phyloP scores from a whole-genome alignment of 2,113 vertebrate species.

The Dicentrarchus labrax region DNA sequence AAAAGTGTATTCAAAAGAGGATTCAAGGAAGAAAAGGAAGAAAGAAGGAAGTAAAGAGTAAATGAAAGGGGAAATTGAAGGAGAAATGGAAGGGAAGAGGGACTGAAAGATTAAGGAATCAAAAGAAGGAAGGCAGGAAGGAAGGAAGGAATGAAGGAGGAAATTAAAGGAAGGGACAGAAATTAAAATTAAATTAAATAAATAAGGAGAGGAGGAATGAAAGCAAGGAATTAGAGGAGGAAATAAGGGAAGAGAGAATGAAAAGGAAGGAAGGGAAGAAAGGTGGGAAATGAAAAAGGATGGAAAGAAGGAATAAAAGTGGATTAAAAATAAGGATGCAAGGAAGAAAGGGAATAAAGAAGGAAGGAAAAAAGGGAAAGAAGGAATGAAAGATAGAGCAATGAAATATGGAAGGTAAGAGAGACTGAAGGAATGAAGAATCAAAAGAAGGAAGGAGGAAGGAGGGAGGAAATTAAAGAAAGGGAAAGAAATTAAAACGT shows the following conservation, averaged over 20 bases:
- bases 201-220: not conserved
- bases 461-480: not conserved
- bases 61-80: not conserved
- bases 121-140: not conserved
- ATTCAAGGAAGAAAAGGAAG: not conserved
- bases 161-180: no score
- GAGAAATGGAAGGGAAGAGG: not conserved
- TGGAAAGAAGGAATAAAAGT: not conserved
- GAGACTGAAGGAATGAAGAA: no score
- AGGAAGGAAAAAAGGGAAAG: not conserved
- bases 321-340: not conserved
- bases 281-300: no score
- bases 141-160: not conserved
- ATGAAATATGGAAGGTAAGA: not conserved
- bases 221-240: no score
- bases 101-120: not conserved
- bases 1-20: no score
- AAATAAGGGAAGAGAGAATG: not conserved
- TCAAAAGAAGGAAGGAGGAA: not conserved
- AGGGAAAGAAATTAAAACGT: no score
- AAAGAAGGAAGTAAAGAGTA: no score
- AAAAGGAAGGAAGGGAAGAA: not conserved
- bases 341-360: not conserved
- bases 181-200: no score
- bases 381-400: not conserved